Percentiles rank a stretch among this genome's conserved stretches.
These are phyloP conservation scores for Drosophila lacicola DNA, from an alignment of 2,888 invertebrate species.

Conservation along the genomic window DNA sequence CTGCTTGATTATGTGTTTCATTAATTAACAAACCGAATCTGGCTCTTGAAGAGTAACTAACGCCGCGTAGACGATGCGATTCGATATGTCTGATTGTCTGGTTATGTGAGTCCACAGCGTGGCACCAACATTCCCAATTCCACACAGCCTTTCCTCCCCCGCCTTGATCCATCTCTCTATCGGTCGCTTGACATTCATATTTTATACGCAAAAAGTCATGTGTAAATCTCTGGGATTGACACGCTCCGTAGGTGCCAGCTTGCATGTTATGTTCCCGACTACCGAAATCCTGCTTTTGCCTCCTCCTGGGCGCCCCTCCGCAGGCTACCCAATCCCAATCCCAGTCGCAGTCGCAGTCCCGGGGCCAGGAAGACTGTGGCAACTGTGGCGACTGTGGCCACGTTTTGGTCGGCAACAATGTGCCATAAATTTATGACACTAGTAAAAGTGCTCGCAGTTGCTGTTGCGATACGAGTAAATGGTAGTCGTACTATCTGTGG, in stretches of 20 bases:
- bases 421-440: constrained; percentile 80
- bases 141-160: too few species aligned
- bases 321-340: not conserved
- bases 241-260: constrained; percentile 71
- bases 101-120: constrained; percentile 18
- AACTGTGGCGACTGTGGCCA: constrained; percentile 7
- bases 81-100: constrained; percentile 54
- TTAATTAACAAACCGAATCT: constrained; percentile 57
- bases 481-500: constrained; percentile 64
- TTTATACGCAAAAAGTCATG: constrained; percentile 38
- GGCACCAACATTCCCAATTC: not conserved
- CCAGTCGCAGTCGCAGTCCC: constrained; percentile 3
- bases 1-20: constrained; percentile 46
- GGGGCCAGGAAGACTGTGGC: constrained; percentile 23
- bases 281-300: constrained; percentile 52
- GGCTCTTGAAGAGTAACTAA: constrained; percentile 37
- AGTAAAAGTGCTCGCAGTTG: constrained; percentile 68
- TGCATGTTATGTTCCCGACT: constrained; percentile 59
- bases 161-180: not conserved
- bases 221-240: constrained; percentile 51
- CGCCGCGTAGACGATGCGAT: constrained; percentile 46
- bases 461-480: constrained; percentile 57
- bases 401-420: constrained; percentile 49
- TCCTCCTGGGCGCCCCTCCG: constrained; percentile 1
- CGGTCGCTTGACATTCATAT: not conserved